Evolutionary conservation across 2,888 invertebrate genomes (phyloP), one percentile per base, ranked within the genome.

Genomic region (Lottia gigantea): DNA sequence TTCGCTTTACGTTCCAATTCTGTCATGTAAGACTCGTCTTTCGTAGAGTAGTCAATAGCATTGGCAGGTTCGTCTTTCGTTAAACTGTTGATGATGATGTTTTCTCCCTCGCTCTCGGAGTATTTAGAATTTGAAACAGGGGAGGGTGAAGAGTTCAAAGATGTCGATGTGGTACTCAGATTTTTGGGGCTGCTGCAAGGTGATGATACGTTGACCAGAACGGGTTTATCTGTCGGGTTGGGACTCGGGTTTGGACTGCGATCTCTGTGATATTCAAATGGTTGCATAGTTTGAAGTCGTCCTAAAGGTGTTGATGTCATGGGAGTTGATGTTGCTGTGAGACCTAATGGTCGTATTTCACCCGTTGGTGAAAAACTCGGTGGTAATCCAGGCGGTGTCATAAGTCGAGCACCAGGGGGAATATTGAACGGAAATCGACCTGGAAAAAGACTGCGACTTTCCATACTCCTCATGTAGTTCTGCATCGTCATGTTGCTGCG

Each of bases 271-370:
- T 94, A 96, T 88, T 97, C 96, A 87, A 96, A 96, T 0, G 97
- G 96, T 86, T 97, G 96, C 96, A 97, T 96, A 83, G 94, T 96
- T 90, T 96, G 96, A 65, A 97, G 91, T 82, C 95, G 93, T 88
- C 94, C 95, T 76, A 97, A 90, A 3, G 97, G 96, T 14, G 95
- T 94, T 46, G 92, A 91, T 77, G 92, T 91, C 40, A 92, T 87
- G 62, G 92, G 92, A 89, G 92, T 86, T 46, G 85, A 80, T 47
- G 77, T 77, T 26, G 75, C 76, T 25, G 83, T 77, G 26, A 79
- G 75, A n/a, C 77, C 74, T 15, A 80, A 79, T 70, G 80, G 79
- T 71, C 82, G 78, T 63, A 82, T 74, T 64, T 81, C 83, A 62
- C 76, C 71, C 64, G 78, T 74, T 8, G 83, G 79, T 46, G 82